Base-by-base conservation (phyloP, 2,113 vertebrate species). In the Sander lucioperca region DNA sequence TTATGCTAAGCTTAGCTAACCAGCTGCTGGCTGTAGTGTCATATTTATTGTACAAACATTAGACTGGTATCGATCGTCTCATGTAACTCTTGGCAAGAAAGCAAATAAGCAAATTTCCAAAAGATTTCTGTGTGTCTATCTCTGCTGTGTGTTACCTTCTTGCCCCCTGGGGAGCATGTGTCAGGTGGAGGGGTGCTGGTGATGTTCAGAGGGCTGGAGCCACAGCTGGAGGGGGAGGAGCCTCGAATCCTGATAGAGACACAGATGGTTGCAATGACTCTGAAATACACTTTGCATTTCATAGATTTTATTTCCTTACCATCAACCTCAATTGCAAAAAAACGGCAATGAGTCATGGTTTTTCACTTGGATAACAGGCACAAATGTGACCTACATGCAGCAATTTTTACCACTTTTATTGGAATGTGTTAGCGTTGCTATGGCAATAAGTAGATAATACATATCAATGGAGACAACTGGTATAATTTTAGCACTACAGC, bases 171-270 rank as follows among this genome's bases (percentile, higher is more conserved):
- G 2, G 98, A 99, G 83, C 97, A 97, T 13, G 97, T 96, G 88
- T 99, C 98, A 0, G 98, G 98, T 0, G 98, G 98, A 25, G 98
- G 98, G 0, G 98, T 99, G 94, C 97, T 98, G 92, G 97, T 99
- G 91, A 99, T 97, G 89, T 99, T 99, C 83, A 99, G 84, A 0
- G 98, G 98, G 87, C 98, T 99, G 13, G 98, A 99, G 74, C 97
- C 97, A 65, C 97, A 99, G 95, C 98, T 99, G 66, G 98, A 99
- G 51, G 98, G 98, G 0, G 98, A 99, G 8, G 98, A 99, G 74
- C 98, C 98, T 85, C 98, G 96, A 89, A 99, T 99, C 96, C 98
- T 99, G 72, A 48, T 1, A 36, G 68, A 50, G 1, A 83, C 16
- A 51, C 2, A 47, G 15, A 80, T 12, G 9, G 47, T 21, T 73